phyloP scores from a whole-genome alignment of 2,797 vertebrate species.

The Mormyrus proboscirostris region DNA sequence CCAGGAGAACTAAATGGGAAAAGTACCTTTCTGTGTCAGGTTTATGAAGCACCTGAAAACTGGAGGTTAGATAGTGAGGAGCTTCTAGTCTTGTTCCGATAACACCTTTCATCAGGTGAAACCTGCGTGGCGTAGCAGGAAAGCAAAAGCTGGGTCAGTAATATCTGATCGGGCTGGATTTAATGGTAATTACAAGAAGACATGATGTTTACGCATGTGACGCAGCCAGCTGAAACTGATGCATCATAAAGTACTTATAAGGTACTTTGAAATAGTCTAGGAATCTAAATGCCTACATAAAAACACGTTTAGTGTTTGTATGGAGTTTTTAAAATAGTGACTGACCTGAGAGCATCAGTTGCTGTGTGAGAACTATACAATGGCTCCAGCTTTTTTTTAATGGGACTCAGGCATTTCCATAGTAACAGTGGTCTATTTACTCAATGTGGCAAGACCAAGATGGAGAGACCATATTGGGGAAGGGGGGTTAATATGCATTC shows the following conservation, averaged over 20 bases:
- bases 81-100: not conserved
- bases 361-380: not conserved
- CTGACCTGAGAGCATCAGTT: not conserved
- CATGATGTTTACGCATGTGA: not conserved
- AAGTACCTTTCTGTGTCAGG: not conserved
- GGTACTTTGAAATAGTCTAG: not conserved
- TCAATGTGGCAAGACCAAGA: slow-evolving; percentile 34
- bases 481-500: slow-evolving; percentile 7
- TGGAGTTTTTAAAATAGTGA: not conserved
- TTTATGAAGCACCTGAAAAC: not conserved
- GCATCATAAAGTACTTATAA: not conserved
- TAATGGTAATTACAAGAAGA: not conserved
- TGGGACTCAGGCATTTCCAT: slow-evolving; percentile 61
- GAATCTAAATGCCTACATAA: not conserved
- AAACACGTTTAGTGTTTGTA: not conserved
- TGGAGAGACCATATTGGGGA: slow-evolving; percentile 26
- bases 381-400: not conserved
- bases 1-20: not conserved
- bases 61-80: not conserved
- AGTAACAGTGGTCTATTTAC: slow-evolving; percentile 59
- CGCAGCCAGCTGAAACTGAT: no score
- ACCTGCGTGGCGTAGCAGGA: not conserved
- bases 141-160: not conserved
- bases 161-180: not conserved
- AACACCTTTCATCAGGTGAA: not conserved